phyloP scores from a whole-genome alignment of 2,797 vertebrate species.

The Epinephelus awoara region DNA sequence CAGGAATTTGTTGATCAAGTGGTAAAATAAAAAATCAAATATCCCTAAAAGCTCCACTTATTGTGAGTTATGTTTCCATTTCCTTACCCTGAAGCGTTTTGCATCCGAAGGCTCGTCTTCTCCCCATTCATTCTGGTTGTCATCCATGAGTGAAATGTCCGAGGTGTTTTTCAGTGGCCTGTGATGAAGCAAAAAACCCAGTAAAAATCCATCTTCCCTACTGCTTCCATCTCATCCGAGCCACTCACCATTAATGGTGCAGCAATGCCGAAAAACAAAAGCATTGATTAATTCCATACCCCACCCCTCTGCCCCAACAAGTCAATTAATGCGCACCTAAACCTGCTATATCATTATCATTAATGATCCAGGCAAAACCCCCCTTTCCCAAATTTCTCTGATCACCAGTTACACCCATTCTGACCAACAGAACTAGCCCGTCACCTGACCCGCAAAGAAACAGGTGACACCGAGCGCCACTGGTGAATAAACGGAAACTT shows the following conservation, averaged over 20 bases:
- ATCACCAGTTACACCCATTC: conserved; percentile 39
- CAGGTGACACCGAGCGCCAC: neutral
- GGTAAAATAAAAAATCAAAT: conserved; percentile 2
- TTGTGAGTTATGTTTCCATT: neutral
- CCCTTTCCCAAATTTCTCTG: conserved; percentile 46
- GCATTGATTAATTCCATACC: conserved; percentile 69
- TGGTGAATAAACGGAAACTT: conserved; percentile 78
- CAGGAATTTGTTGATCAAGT: neutral
- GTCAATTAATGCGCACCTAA: conserved; percentile 75
- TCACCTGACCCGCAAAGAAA: conserved; percentile 13
- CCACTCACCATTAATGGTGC: conserved; percentile 45
- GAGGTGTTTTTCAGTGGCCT: conserved; percentile 96
- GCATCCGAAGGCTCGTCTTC: conserved; percentile 91
- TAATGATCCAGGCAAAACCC: conserved; percentile 63
- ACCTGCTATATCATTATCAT: conserved; percentile 67
- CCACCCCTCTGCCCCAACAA: conserved; percentile 62
- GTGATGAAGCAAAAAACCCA: conserved; percentile 64
- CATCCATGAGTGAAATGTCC: conserved; percentile 95
- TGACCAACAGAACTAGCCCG: conserved; percentile 35
- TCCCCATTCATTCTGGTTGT: conserved; percentile 96
- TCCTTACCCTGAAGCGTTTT: conserved; percentile 94
- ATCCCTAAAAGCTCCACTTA: neutral
- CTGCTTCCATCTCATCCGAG: conserved; percentile 47
- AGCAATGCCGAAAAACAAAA: conserved; percentile 64
- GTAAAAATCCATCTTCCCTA: conserved; percentile 59